These are phyloP conservation scores for Ibidorhyncha struthersii DNA, from an alignment of 2,113 vertebrate species.

Conservation along the genomic window DNA sequence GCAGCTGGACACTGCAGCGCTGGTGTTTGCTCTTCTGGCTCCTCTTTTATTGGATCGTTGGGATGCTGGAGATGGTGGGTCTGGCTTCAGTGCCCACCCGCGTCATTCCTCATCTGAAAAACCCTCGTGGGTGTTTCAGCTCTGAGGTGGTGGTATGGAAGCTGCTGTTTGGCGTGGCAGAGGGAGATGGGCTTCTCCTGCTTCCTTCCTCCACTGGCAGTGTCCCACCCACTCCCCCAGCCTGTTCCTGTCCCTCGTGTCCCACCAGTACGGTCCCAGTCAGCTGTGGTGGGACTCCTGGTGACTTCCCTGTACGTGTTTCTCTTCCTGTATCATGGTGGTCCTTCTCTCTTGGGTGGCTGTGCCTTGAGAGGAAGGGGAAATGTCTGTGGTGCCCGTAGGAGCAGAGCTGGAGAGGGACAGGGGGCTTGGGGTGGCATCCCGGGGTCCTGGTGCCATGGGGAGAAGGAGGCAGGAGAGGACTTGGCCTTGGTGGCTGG, in stretches of 20 bases:
- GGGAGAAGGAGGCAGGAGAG: not conserved
- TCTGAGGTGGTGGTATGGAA: not conserved
- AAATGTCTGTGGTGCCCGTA: fast-evolving
- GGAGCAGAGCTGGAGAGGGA: not conserved
- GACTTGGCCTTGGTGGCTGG: no score
- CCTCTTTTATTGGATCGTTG: not conserved
- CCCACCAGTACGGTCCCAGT: not conserved
- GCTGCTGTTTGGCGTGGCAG: fast-evolving
- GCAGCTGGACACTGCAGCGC: not conserved
- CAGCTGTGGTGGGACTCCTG: not conserved
- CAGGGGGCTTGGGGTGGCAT: not conserved
- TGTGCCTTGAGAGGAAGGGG: not conserved
- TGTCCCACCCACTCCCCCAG: fast-evolving
- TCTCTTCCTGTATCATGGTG: not conserved
- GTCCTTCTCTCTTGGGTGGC: not conserved
- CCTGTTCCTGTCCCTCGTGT: not conserved
- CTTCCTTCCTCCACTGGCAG: not conserved
- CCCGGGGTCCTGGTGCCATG: not conserved
- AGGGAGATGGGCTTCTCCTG: not conserved
- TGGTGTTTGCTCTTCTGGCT: not conserved
- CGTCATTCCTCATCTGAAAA: not conserved
- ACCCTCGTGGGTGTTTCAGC: fast-evolving
- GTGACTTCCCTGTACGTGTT: not conserved
- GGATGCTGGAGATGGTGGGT: not conserved
- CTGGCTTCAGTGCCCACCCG: fast-evolving